Evolutionary conservation across 2,113 vertebrate species (phyloP).

Genomic region (Atlantisia rogersi): DNA sequence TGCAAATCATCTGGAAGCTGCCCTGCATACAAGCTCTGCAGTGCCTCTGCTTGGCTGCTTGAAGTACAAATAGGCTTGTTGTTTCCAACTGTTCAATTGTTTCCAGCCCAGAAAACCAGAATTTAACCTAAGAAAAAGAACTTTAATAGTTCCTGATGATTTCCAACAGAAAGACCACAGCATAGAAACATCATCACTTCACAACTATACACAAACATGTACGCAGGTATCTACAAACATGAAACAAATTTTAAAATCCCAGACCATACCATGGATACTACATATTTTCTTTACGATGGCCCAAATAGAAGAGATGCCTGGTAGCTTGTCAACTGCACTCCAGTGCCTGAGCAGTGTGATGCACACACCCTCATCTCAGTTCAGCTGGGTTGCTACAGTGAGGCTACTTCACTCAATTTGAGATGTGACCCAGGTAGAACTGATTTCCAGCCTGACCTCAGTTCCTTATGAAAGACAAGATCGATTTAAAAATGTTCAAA

Average conservation of each 20-base stretch:
- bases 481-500: neutral
- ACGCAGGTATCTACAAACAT: fast-evolving
- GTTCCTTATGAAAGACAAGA: neutral
- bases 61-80: neutral
- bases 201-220: fast-evolving
- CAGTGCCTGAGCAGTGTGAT: neutral
- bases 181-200: neutral
- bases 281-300: fast-evolving
- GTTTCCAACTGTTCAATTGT: neutral
- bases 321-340: neutral
- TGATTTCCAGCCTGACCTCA: neutral
- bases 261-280: fast-evolving
- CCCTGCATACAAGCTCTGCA: neutral
- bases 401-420: neutral
- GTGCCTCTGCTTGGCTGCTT: neutral
- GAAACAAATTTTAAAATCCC: fast-evolving
- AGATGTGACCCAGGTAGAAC: neutral
- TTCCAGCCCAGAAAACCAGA: neutral
- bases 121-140: neutral
- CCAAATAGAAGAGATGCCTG: neutral
- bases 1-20: neutral
- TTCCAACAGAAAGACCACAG: neutral
- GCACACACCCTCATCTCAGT: neutral
- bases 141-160: neutral
- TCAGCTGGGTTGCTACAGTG: neutral